phyloP scores from a whole-genome alignment of 2,113 vertebrate genomes.

The Hemibagrus wyckioides region DNA sequence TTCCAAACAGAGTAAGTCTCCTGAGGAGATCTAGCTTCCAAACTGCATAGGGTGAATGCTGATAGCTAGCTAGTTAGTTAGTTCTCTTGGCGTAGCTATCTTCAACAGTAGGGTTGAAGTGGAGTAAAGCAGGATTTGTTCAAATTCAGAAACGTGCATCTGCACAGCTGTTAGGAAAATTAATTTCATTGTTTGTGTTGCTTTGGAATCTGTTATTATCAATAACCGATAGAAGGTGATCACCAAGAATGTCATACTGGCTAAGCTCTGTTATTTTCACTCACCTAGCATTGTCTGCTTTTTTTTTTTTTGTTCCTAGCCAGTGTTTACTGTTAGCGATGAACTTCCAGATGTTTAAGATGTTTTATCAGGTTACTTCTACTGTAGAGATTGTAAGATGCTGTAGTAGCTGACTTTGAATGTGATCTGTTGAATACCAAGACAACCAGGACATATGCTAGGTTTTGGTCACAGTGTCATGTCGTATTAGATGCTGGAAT shows the following conservation, averaged over 20 bases:
- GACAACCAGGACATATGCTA: not conserved
- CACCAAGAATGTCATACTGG: not conserved
- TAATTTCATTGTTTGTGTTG: not conserved
- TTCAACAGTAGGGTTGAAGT: not conserved
- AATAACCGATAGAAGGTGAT: not conserved
- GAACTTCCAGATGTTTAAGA: not conserved
- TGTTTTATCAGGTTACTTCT: not conserved
- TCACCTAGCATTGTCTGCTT: not conserved
- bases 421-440: not conserved
- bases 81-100: not conserved
- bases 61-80: not conserved
- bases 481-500: not conserved
- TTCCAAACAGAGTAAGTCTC: constrained; percentile 65
- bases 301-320: not conserved
- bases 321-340: not conserved
- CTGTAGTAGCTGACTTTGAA: not conserved
- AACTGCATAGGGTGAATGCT: not conserved
- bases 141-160: not conserved
- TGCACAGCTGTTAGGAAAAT: not conserved
- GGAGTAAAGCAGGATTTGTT: not conserved
- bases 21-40: not conserved
- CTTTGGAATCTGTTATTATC: no score
- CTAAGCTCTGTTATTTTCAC: not conserved
- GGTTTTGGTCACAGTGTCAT: not conserved
- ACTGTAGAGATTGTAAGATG: not conserved